Percentiles rank a stretch among this genome's conserved stretches.
Conservation (phyloP, 2,113 vertebrate species). For the Mustelus asterias region DNA sequence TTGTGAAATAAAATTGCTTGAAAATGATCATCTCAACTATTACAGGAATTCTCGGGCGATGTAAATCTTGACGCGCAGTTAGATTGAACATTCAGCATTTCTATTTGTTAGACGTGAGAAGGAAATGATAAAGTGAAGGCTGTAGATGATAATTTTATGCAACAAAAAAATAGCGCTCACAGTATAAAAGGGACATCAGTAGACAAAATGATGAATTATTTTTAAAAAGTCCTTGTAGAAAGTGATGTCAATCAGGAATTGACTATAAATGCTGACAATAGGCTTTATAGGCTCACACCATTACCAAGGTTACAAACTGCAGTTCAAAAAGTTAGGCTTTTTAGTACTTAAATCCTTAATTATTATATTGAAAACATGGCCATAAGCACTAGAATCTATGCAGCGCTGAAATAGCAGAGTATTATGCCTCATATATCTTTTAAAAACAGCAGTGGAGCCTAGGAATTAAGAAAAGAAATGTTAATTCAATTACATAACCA, state of each 20-base stretch:
- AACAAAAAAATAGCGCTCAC: background rate
- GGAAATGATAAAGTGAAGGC: background rate
- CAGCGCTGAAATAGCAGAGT: background rate
- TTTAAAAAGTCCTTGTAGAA: background rate
- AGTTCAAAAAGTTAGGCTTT: background rate
- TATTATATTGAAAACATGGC: background rate
- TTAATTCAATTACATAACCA: background rate
- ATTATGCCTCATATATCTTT: background rate
- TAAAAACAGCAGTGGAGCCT: background rate
- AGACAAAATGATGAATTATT: background rate
- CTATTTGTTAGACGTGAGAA: background rate
- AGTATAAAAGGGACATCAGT: background rate
- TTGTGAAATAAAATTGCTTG: conserved; percentile 11
- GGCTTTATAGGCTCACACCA: background rate
- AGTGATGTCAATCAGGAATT: background rate
- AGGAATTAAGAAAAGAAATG: background rate
- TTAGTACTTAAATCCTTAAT: background rate
- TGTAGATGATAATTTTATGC: background rate
- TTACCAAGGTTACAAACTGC: background rate
- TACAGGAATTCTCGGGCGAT: background rate
- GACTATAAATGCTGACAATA: background rate
- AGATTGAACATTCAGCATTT: background rate
- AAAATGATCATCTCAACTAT: background rate
- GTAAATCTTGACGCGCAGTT: background rate
- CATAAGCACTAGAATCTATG: background rate